Conservation (phyloP, 2,888 invertebrate genomes). For the Pachliopta kotzebuea region DNA sequence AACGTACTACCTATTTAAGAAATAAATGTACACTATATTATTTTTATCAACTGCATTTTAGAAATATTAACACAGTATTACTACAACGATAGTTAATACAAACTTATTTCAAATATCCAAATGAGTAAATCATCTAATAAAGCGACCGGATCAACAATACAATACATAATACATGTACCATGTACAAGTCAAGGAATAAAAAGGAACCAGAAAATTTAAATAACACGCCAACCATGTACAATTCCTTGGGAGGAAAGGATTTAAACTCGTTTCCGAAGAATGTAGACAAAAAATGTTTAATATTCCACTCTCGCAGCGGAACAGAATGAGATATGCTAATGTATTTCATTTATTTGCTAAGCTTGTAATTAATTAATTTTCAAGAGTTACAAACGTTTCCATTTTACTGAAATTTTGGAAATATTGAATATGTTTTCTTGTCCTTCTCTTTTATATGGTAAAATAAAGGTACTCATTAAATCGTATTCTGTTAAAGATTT, state of each 20-base stretch:
- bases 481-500: background rate
- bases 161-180: constrained; percentile 37
- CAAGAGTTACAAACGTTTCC: constrained; percentile 9
- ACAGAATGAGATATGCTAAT: constrained; percentile 43
- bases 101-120: background rate
- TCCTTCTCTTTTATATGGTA: background rate
- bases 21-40: constrained; percentile 5
- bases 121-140: background rate
- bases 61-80: background rate
- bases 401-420: constrained; percentile 8
- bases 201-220: constrained; percentile 57
- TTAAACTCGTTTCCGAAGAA: constrained; percentile 48
- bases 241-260: constrained; percentile 45
- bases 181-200: constrained; percentile 37
- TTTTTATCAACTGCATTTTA: background rate
- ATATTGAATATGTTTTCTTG: constrained; percentile 6
- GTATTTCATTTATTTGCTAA: constrained; percentile 38
- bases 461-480: background rate
- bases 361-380: constrained; percentile 30
- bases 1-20: constrained; percentile 13
- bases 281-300: constrained; percentile 50
- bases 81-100: background rate
- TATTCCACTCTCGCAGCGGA: constrained; percentile 38
- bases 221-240: constrained; percentile 50
- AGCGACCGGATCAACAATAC: background rate